phyloP scores from a whole-genome alignment of 2,888 invertebrate genomes.

The Philopedon plagiatum region DNA sequence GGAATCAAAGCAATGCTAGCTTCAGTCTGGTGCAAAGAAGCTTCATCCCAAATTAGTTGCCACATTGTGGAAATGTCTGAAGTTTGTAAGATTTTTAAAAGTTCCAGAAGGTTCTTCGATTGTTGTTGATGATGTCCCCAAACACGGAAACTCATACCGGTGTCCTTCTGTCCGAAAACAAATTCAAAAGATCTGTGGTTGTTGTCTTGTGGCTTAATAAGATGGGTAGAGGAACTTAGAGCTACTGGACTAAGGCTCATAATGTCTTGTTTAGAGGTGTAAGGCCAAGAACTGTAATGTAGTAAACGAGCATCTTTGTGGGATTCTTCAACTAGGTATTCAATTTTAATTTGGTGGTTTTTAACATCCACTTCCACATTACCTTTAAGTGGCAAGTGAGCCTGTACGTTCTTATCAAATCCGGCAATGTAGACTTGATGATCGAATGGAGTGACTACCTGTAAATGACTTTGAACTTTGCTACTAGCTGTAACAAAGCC shows the following conservation, averaged over 20 bases:
- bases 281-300: slow-evolving; percentile 77
- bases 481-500: slow-evolving; percentile 72
- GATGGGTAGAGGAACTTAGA: slow-evolving; percentile 69
- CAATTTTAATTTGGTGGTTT: slow-evolving; percentile 68
- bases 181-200: slow-evolving; percentile 58
- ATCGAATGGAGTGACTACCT: slow-evolving; percentile 77
- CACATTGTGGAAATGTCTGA: slow-evolving; percentile 59
- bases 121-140: slow-evolving; percentile 72
- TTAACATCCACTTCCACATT: slow-evolving; percentile 70
- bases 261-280: slow-evolving; percentile 74
- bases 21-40: slow-evolving; percentile 70
- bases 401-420: slow-evolving; percentile 74
- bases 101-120: slow-evolving; percentile 66
- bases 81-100: slow-evolving; percentile 60
- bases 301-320: slow-evolving; percentile 71
- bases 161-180: slow-evolving; percentile 69
- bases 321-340: slow-evolving; percentile 70
- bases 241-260: slow-evolving; percentile 71
- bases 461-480: slow-evolving; percentile 74
- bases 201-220: slow-evolving; percentile 64
- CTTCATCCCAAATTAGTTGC: slow-evolving; percentile 62
- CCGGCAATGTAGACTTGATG: slow-evolving; percentile 74
- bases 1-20: slow-evolving; percentile 68
- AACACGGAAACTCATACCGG: slow-evolving; percentile 72
- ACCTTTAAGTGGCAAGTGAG: slow-evolving; percentile 72